Evolutionary conservation across 2,888 invertebrate genomes (phyloP).

Genomic region (Ceramica pisi): DNA sequence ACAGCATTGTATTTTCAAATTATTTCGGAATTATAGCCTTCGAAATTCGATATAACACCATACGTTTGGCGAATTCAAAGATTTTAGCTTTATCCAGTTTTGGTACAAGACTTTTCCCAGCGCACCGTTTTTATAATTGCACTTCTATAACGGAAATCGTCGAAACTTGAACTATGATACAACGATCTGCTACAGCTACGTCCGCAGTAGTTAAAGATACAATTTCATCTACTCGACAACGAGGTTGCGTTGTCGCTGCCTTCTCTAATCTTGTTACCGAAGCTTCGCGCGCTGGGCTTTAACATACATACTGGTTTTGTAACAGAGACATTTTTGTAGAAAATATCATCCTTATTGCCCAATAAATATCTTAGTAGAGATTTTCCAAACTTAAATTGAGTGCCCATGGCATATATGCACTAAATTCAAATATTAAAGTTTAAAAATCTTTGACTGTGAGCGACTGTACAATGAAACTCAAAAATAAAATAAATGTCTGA

Average conservation of each 20-base stretch:
- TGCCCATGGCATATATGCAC: background rate
- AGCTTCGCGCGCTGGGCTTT: conserved; percentile 45
- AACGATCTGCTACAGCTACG: conserved; percentile 30
- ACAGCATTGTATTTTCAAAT: background rate
- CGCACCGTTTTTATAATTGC: conserved; percentile 43
- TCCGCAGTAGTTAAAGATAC: conserved; percentile 48
- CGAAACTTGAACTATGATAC: conserved; percentile 46
- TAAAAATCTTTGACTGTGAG: background rate
- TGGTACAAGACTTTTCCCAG: conserved; percentile 15
- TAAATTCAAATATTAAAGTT: background rate
- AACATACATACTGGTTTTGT: conserved; percentile 14
- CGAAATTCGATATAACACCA: no score
- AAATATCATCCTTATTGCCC: conserved; percentile 9
- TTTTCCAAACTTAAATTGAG: conserved; percentile 16
- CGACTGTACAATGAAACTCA: background rate
- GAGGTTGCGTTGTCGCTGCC: conserved; percentile 23
- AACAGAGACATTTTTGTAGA: background rate
- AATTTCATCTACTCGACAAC: conserved; percentile 45
- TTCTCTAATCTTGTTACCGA: conserved; percentile 47
- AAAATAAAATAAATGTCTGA: conserved; percentile 16
- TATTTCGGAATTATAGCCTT: background rate
- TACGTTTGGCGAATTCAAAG: background rate
- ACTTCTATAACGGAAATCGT: conserved; percentile 45
- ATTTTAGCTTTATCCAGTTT: background rate
- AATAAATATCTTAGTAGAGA: background rate